Conservation (phyloP, 1,140 invertebrate species). For the Cryptotermes secundus region DNA sequence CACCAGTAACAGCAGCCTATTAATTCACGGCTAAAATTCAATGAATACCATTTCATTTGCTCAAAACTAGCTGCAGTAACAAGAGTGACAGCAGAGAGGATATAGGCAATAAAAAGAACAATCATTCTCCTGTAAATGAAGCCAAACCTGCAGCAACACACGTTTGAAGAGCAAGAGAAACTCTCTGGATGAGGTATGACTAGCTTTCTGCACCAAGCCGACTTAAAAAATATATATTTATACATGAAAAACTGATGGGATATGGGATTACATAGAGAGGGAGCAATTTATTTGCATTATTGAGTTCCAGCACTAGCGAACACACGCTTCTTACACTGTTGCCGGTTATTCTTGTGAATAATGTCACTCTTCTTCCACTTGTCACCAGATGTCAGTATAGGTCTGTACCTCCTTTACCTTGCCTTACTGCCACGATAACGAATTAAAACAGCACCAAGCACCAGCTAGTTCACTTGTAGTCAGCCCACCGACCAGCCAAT, state of each 20-base stretch:
- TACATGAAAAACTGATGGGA: conserved; percentile 5
- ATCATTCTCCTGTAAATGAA: not conserved
- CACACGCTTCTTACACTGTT: not conserved
- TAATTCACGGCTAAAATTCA: not conserved
- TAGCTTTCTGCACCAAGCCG: conserved; percentile 10
- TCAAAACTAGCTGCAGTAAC: not conserved
- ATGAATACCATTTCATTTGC: not conserved
- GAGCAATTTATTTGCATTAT: not conserved
- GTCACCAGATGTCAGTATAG: not conserved
- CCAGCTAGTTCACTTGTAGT: not conserved
- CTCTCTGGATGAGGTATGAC: not conserved
- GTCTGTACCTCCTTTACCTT: not conserved
- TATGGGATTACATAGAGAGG: not conserved
- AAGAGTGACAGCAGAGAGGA: not conserved
- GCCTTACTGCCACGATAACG: not conserved
- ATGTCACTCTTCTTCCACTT: not conserved
- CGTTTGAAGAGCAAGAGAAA: not conserved
- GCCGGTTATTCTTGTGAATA: not conserved
- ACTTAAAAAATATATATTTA: conserved; percentile 19
- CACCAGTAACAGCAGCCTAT: not conserved
- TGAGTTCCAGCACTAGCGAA: not conserved
- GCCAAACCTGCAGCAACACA: not conserved
- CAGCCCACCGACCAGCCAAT: not conserved
- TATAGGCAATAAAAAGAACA: too few relatives aligned
- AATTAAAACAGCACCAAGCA: not conserved